Evolutionary conservation across 2,113 vertebrate species (phyloP).

Genomic region (Thalassoma bifasciatum): DNA sequence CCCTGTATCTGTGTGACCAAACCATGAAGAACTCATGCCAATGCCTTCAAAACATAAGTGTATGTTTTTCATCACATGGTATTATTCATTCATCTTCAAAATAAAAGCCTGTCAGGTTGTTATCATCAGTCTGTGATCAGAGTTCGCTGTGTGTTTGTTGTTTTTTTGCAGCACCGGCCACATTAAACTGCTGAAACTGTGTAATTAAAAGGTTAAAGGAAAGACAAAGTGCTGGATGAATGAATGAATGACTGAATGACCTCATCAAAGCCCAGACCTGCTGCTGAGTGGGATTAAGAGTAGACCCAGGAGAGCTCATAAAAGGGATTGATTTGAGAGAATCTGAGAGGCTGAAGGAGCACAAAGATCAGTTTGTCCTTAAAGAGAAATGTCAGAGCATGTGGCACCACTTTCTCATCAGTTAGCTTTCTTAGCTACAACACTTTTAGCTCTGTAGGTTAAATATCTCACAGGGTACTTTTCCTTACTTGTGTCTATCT

Average conservation of each 20-base stretch:
- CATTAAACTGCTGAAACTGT: neutral
- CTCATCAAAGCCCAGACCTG: conserved; percentile 15
- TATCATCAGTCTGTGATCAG: neutral
- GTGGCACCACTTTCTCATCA: neutral
- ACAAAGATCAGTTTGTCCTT: conserved; percentile 3
- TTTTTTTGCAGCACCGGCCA: neutral
- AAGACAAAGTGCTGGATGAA: conserved; percentile 9
- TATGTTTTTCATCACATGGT: no score
- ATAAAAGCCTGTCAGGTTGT: neutral
- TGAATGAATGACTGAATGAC: conserved; percentile 33
- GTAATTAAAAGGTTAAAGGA: neutral
- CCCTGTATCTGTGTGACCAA: neutral
- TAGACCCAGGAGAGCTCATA: conserved; percentile 13
- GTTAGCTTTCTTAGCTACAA: neutral
- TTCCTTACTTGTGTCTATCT: no score
- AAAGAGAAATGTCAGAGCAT: neutral
- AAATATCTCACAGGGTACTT: no score
- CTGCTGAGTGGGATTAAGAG: conserved; percentile 35
- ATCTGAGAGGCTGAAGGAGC: conserved; percentile 22
- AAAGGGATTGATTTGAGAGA: conserved; percentile 32
- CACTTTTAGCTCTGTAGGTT: neutral
- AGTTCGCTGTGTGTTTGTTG: neutral
- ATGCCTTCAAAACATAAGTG: neutral
- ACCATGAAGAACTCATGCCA: neutral
- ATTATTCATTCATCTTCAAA: neutral